Conservation (phyloP, 2,113 vertebrate genomes). For the Clarias macrocephalus region DNA sequence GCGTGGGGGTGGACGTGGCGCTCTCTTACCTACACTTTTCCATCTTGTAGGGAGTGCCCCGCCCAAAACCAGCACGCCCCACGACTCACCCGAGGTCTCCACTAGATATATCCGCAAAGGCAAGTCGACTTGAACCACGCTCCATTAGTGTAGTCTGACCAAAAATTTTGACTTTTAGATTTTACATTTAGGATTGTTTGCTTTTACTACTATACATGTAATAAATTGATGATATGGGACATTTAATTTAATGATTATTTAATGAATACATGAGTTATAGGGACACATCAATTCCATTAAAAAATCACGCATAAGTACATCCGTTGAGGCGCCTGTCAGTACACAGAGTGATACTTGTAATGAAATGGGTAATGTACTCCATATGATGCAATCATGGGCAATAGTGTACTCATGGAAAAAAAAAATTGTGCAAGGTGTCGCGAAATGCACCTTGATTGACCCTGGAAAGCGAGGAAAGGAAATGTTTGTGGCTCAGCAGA, state of each 20-base stretch:
- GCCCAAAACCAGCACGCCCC: slow-evolving; percentile 61
- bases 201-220: neutral
- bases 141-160: neutral
- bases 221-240: neutral
- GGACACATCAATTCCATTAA: neutral
- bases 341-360: too few relatives aligned
- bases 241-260: neutral
- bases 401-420: neutral
- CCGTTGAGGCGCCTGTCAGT: neutral
- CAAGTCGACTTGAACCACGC: slow-evolving; percentile 41
- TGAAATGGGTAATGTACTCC: neutral
- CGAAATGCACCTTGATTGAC: neutral
- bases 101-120: slow-evolving; percentile 54
- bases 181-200: neutral
- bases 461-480: neutral
- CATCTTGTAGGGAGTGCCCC: slow-evolving; percentile 53
- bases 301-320: neutral
- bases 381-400: neutral
- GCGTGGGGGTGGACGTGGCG: slow-evolving; percentile 30
- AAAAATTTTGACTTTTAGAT: neutral
- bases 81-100: slow-evolving; percentile 43
- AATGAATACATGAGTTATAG: neutral
- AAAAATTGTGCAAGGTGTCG: neutral
- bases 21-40: slow-evolving; percentile 56
- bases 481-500: neutral